Evolutionary conservation across 2,888 invertebrate species (phyloP), one percentile per base, ranked within the genome.

Genomic region (Tenthredo amoena): DNA sequence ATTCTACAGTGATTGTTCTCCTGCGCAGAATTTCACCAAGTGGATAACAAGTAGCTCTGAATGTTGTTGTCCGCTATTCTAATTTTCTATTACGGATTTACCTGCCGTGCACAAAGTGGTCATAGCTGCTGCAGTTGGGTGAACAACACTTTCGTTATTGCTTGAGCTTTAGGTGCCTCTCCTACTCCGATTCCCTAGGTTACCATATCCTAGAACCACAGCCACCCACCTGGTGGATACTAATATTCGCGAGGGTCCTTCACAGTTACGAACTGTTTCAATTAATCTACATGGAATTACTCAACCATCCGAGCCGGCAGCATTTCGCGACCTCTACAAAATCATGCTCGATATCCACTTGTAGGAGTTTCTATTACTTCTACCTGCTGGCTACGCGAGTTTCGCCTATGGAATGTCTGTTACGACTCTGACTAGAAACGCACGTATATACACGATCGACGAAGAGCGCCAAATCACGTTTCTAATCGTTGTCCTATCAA

Each of bases 201-300:
- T 50, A 40, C 31, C 21, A 58, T 62, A 81, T 62, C n/a, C 40
- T 15, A 21, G 62, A 81, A 81, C 50, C 77, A 50, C 37, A 81
- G 58, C 62, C 31, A 40, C 62, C 62, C 40, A 81, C 37, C 62
- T 62, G 81, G 37, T 37, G 43, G 83, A 34, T 55, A 85, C 82
- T 82, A 81, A 85, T 82, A 85, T 85, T 71, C 85, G 68, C 85
- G 58, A 87, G 87, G 88, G 87, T 86, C 86, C 87, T 86, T 84
- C 62, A 86, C 86, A 85, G 85, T 85, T 87, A 85, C 85, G 86
- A 89, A 90, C 89, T 88, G 88, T 90, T 91, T 91, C 90, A 91
- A 91, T 91, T 91, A 91, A 91, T 91, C 89, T 88, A 88, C 89
- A 88, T 88, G 89, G 87, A 90, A 90, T 90, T 89, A 90, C 87